phyloP scores from a whole-genome alignment of 2,113 vertebrate genomes.

The Bubo scandiacus region DNA sequence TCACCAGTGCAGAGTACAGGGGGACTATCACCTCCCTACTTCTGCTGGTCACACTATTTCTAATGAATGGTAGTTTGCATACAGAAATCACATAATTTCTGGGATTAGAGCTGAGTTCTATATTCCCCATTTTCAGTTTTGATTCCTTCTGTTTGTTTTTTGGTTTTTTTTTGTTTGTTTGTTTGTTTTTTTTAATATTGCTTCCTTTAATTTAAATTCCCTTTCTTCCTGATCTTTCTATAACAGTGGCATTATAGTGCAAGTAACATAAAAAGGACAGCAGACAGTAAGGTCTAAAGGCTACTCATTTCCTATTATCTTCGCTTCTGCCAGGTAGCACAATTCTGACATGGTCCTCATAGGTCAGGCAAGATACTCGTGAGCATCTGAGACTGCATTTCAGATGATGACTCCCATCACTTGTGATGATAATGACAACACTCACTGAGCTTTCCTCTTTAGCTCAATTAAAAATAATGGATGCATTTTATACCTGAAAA shows the following conservation, averaged over 20 bases:
- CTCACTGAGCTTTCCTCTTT: background rate
- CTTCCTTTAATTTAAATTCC: background rate
- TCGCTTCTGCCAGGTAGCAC: background rate
- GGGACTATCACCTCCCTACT: too few relatives aligned
- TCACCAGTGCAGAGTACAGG: too few relatives aligned
- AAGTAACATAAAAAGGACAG: background rate
- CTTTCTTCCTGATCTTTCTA: background rate
- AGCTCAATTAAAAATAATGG: background rate
- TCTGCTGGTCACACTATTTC: too few relatives aligned
- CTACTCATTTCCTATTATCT: background rate
- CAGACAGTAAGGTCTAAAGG: background rate
- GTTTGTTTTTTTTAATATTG: background rate
- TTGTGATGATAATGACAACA: background rate
- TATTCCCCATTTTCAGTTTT: background rate
- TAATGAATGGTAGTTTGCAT: background rate
- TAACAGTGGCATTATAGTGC: background rate
- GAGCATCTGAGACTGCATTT: background rate
- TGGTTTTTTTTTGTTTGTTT: background rate
- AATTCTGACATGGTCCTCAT: background rate
- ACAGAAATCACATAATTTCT: background rate
- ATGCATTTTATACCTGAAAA: background rate
- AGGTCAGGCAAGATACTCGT: background rate
- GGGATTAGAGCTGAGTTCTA: background rate
- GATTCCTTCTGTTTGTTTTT: background rate
- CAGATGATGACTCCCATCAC: background rate